Conservation (phyloP, 1,140 invertebrate species). For the Lanistes nyassanus region DNA sequence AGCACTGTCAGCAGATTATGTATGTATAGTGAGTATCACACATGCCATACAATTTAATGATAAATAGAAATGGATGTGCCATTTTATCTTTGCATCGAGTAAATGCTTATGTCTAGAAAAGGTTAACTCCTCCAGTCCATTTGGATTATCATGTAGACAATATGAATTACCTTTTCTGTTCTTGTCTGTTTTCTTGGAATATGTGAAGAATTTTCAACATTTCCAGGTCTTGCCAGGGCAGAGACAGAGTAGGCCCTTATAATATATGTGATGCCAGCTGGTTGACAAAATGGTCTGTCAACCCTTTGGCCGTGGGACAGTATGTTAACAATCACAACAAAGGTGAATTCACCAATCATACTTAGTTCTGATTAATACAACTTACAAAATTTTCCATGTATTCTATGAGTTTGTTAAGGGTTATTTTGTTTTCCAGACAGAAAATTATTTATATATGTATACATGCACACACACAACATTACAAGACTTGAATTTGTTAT, state of each 20-base stretch:
- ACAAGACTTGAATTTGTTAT: too few species aligned
- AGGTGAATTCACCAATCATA: constrained; percentile 39
- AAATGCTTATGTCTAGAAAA: not conserved
- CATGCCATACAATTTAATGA: too few species aligned
- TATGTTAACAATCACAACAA: constrained; percentile 69
- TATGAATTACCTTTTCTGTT: not conserved
- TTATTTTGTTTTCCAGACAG: too few species aligned
- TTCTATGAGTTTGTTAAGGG: too few species aligned
- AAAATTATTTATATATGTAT: too few species aligned
- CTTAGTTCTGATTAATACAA: not conserved
- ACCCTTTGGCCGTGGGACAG: constrained; percentile 69
- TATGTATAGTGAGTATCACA: too few species aligned
- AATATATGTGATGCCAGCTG: constrained; percentile 66
- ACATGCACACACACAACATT: too few species aligned
- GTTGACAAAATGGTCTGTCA: constrained; percentile 62
- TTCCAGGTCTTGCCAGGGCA: constrained; percentile 64
- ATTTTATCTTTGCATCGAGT: not conserved
- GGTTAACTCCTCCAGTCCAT: not conserved
- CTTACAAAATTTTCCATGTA: too few species aligned
- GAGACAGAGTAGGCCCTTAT: constrained; percentile 63
- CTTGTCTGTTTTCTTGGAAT: not conserved
- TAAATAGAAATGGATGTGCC: not conserved
- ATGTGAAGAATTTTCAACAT: not conserved
- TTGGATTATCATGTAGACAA: not conserved
- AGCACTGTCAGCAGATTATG: too few species aligned